Base-by-base conservation (phyloP, 2,888 invertebrate species). In the Andrena minutula region DNA sequence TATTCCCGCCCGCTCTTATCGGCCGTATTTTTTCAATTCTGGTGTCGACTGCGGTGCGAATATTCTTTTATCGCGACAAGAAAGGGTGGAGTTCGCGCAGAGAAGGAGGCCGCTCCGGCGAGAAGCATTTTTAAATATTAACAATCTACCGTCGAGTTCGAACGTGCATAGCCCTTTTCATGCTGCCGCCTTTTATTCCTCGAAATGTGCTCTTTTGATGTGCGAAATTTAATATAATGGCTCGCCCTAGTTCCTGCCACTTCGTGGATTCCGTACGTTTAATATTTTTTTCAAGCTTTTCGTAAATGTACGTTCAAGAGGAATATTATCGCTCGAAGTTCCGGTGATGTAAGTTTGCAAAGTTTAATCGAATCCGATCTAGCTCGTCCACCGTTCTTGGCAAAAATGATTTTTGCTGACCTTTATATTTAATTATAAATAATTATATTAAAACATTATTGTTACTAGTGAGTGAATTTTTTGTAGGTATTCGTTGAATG, bases 211-310 rank as follows among this genome's bases (percentile, higher is more conserved):
- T 79, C 70, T 53, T 79, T 70, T 60, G 76, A 75, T 51, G 79
- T 23, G 79, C 70, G 75, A 76, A 79, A 75, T 76, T 79, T 79
- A 76, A 79, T 76, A 79, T 65, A 76, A 79, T 69, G 47, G 32
- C 47, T 41, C 76, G 64, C 49, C 58, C 41, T 26, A 53, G 41
- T 61, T 47, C 28, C 35, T 28, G 16, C 47, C 41, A 32, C 56
- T 78, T 47, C 51, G 30, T 35, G 60, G 51, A 47, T 20, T n/a
- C 47, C 35, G 20, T 28, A 20, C 26, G 30, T 78, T 75, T 56
- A 41, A 69, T 79, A 79, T 75, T 65, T 75, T 69, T 70, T 3
- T 41, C 16, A 64, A 75, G 28, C 32, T 10, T 30, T 61, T 12
- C 35, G 47, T 61, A 20, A 8, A 28, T 61, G 26, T 47, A 53